These are phyloP conservation scores for Chelon labrosus DNA, from an alignment of 2,797 vertebrate species.

Conservation along the genomic window DNA sequence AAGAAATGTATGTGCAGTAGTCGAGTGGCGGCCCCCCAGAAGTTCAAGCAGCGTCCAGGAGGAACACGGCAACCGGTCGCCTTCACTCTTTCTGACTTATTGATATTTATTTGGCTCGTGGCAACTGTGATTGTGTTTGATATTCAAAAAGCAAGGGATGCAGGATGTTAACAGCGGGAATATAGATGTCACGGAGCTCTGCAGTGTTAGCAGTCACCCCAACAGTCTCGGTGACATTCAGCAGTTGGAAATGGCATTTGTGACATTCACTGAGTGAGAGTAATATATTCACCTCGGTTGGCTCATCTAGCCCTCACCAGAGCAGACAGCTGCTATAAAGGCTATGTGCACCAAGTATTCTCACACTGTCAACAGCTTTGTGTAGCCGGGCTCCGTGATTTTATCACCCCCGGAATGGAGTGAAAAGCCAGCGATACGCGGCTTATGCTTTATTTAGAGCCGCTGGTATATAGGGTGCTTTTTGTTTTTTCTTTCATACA, in stretches of 20 bases:
- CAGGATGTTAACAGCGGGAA: slow-evolving; percentile 52
- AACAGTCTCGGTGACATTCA: slow-evolving; percentile 74
- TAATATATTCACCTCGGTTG: slow-evolving; percentile 74
- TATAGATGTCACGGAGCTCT: slow-evolving; percentile 55
- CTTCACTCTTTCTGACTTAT: slow-evolving; percentile 13
- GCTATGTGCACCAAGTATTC: slow-evolving; percentile 55
- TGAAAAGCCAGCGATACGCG: slow-evolving; percentile 33
- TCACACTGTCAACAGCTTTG: slow-evolving; percentile 67
- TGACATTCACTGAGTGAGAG: slow-evolving; percentile 76
- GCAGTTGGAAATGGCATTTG: slow-evolving; percentile 72
- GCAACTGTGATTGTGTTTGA: slow-evolving; percentile 39
- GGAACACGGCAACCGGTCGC: not conserved
- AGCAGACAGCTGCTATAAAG: slow-evolving; percentile 69
- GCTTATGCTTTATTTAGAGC: slow-evolving; percentile 58
- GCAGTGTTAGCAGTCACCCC: slow-evolving; percentile 63
- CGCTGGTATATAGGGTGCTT: slow-evolving; percentile 16
- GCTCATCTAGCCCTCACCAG: slow-evolving; percentile 67
- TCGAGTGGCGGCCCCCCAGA: slow-evolving; percentile 7
- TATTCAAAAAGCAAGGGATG: slow-evolving; percentile 37
- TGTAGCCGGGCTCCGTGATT: slow-evolving; percentile 51
- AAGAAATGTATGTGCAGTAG: not conserved
- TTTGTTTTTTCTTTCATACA: slow-evolving; percentile 28
- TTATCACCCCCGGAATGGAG: slow-evolving; percentile 55
- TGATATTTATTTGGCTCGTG: slow-evolving; percentile 49
- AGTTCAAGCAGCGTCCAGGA: not conserved